Evolutionary conservation across 2,888 invertebrate genomes (phyloP).

Genomic region (Chesias legatella): DNA sequence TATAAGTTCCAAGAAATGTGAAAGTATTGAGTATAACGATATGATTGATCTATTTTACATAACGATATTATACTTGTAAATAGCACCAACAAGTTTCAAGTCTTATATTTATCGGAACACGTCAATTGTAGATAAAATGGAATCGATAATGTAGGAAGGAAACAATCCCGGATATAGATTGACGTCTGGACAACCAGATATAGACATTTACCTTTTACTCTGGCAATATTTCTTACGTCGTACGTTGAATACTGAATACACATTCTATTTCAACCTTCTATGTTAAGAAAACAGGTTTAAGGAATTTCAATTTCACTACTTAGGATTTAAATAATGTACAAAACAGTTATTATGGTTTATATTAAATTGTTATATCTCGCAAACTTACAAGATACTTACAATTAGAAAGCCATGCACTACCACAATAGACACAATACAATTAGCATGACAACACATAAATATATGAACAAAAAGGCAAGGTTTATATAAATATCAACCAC

Average conservation of each 20-base stretch:
- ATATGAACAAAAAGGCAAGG: no score
- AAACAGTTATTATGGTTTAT: conserved; percentile 13
- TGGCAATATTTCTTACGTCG: background rate
- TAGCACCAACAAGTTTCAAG: conserved; percentile 11
- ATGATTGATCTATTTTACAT: conserved; percentile 15
- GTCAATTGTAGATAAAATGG: conserved; percentile 34
- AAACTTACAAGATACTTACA: conserved; percentile 16
- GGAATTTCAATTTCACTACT: background rate
- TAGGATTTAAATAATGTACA: conserved; percentile 16
- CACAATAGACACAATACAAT: conserved; percentile 1
- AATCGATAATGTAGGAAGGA: conserved; percentile 33
- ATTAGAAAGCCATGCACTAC: conserved; percentile 17
- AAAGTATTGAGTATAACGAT: conserved; percentile 11
- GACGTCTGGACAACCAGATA: conserved; percentile 24
- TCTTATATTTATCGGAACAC: conserved; percentile 24
- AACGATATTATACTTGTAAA: conserved; percentile 13
- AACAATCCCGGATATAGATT: conserved; percentile 31
- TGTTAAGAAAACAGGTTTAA: conserved; percentile 2
- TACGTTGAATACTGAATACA: no score
- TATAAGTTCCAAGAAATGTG: background rate
- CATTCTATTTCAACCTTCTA: no score
- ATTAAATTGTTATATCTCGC: conserved; percentile 18
- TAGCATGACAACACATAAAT: no score
- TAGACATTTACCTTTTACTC: conserved; percentile 6
- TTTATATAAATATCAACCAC: no score